Conservation (phyloP, 2,888 invertebrate species). For the Cryptosula pallasiana region DNA sequence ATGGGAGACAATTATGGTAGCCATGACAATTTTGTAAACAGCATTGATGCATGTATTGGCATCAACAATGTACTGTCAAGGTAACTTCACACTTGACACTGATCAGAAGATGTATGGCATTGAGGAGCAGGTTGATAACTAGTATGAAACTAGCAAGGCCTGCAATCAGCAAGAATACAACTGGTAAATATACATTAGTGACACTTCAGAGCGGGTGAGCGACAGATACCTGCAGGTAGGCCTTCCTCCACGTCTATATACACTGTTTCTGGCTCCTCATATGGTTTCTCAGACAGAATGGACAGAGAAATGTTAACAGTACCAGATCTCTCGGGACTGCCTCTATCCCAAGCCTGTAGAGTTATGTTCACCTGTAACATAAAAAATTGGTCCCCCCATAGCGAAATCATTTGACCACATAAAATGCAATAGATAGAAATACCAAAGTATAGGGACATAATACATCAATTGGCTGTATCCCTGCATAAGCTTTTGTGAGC, state of each 20-base stretch:
- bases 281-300: neutral
- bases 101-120: neutral
- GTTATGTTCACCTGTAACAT: constrained; percentile 63
- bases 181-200: too few relatives aligned
- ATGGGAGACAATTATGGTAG: too few relatives aligned
- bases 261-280: neutral
- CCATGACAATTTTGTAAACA: neutral
- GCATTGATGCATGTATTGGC: neutral
- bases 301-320: constrained; percentile 58
- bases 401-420: too few relatives aligned
- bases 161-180: too few relatives aligned
- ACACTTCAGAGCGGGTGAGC: too few relatives aligned
- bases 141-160: too few relatives aligned
- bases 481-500: too few relatives aligned
- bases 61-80: neutral
- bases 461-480: too few relatives aligned
- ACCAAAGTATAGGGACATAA: too few relatives aligned
- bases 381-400: too few relatives aligned
- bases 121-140: too few relatives aligned
- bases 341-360: constrained; percentile 75
- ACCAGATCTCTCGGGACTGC: constrained; percentile 53
- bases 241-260: neutral
- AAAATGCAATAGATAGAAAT: too few relatives aligned
- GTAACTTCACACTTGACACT: neutral
- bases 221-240: neutral